Conservation (phyloP, 1,140 invertebrate species). For the Drosophila mauritiana region DNA sequence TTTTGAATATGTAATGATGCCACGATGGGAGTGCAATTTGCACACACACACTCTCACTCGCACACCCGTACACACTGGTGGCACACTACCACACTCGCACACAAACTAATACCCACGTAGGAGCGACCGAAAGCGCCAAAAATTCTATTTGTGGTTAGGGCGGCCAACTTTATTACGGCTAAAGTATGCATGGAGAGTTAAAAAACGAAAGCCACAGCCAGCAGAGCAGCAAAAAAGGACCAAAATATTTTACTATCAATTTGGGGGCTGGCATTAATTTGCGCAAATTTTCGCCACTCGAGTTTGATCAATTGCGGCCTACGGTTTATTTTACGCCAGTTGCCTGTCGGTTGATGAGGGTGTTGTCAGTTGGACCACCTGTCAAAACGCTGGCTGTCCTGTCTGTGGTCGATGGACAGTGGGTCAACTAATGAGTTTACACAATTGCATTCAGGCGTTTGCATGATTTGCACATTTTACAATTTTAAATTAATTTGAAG, state of each 20-base stretch:
- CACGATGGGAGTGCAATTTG: slow-evolving; percentile 70
- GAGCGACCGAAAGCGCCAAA: slow-evolving; percentile 67
- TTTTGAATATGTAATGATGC: slow-evolving; percentile 79
- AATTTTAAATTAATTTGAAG: not conserved
- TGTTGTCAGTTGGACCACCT: slow-evolving; percentile 44
- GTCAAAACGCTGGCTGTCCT: slow-evolving; percentile 53
- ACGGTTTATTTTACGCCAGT: slow-evolving; percentile 29
- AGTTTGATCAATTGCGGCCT: slow-evolving; percentile 66
- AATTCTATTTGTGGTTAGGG: slow-evolving; percentile 73
- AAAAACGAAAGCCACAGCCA: slow-evolving; percentile 18
- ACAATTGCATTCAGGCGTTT: not conserved
- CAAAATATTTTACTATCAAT: slow-evolving; percentile 77
- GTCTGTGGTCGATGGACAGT: slow-evolving; percentile 26
- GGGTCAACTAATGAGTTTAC: slow-evolving; percentile 7
- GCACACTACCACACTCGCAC: slow-evolving; percentile 15
- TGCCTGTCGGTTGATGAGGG: slow-evolving; percentile 17
- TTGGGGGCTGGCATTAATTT: slow-evolving; percentile 68
- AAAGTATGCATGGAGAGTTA: slow-evolving; percentile 51
- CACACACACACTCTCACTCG: slow-evolving; percentile 29
- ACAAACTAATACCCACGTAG: slow-evolving; percentile 46
- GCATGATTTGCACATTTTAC: slow-evolving; percentile 2
- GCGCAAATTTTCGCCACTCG: slow-evolving; percentile 68
- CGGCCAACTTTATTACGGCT: slow-evolving; percentile 71
- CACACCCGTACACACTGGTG: slow-evolving; percentile 9
- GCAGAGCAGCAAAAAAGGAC: slow-evolving; percentile 13